Base-by-base conservation (phyloP, 1,140 invertebrate species). In the Pachypsylla venusta region DNA sequence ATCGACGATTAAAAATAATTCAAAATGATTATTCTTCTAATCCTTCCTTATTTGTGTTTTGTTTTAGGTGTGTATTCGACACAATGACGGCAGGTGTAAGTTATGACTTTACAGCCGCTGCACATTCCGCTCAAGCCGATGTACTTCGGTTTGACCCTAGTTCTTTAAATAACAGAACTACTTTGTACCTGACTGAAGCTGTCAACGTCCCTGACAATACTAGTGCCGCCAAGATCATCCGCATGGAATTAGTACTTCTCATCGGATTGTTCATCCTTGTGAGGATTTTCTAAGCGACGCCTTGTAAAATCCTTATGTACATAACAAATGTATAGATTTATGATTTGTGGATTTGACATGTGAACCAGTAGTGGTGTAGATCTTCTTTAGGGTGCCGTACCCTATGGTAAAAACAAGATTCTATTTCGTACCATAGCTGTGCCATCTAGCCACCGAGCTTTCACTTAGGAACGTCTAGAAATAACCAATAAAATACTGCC, bases 51-150 rank as follows among this genome's bases (percentile, higher is more conserved):
- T 16, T 10, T n/a, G 7, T 35, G 30, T 35, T 35, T 35, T n/a
- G 7, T n/a, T n/a, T 10, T n/a, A 35, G 30, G 30, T 80, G 79
- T 68, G 74, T 80, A 53, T 80, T 80, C 64, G 79, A 80, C 65
- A 68, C 78, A 54, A 70, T 79, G 70, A 75, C 74, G 1, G 77
- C 77, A 0, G 77, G 77, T 3, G 75, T 72, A 7, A 74, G 76
- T 27, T 57, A 64, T 25, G 65, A 70, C 22, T 75, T 77, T 48
- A 73, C 76, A 0, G 63, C 70, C 20, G 71, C 69, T 22, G 76
- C 77, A 2, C 69, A 73, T 59, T 67, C 69, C n/a, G 76, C 77
- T 2, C 71, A 74, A 54, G 67, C 67, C n/a, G 78, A 80, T 63
- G 68, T 72, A 5, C 61, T 73, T 30, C 63, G 67, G 42, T 65